Percentiles rank a stretch among this genome's conserved stretches.
Evolutionary conservation across 1,140 invertebrate genomes (phyloP).

Genomic region (Drosophila kurseongensis): DNA sequence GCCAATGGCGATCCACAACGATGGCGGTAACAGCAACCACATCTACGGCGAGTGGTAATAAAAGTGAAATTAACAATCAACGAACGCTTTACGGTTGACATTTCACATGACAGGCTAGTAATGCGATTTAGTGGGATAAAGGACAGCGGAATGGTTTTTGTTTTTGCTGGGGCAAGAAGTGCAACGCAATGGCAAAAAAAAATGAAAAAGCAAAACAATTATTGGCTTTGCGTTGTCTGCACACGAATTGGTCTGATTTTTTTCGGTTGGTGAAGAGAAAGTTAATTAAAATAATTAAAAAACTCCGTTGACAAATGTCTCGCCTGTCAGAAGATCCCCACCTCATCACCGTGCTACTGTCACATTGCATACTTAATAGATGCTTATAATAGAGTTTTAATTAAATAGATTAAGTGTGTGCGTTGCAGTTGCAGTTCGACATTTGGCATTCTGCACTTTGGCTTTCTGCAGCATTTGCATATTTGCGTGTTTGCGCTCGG

Average conservation of each 20-base stretch:
- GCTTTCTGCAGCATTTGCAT: conserved; percentile 62
- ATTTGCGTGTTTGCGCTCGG: conserved; percentile 58
- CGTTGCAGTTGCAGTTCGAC: conserved; percentile 32
- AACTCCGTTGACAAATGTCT: conserved; percentile 76
- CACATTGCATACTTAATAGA: conserved; percentile 64
- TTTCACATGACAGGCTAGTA: conserved; percentile 84
- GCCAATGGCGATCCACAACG: conserved; percentile 45
- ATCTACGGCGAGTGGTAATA: conserved; percentile 53
- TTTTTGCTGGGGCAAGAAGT: conserved; percentile 14
- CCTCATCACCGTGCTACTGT: not conserved
- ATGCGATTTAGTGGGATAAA: conserved; percentile 84
- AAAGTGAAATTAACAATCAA: conserved; percentile 84
- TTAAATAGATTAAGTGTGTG: conserved; percentile 63
- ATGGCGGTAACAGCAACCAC: conserved; percentile 20
- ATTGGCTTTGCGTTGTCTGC: conserved; percentile 41
- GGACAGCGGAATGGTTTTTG: conserved; percentile 63
- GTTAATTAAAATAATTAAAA: conserved; percentile 85
- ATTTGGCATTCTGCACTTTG: conserved; percentile 58
- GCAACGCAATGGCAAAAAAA: conserved; percentile 21
- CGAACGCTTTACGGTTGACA: conserved; percentile 84
- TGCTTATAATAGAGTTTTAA: conserved; percentile 79
- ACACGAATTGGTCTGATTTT: conserved; percentile 49
- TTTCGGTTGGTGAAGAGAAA: conserved; percentile 71
- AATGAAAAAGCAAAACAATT: conserved; percentile 30
- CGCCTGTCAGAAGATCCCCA: conserved; percentile 48